Conservation (phyloP, 2,888 invertebrate species). For the Coelopa pilipes region DNA sequence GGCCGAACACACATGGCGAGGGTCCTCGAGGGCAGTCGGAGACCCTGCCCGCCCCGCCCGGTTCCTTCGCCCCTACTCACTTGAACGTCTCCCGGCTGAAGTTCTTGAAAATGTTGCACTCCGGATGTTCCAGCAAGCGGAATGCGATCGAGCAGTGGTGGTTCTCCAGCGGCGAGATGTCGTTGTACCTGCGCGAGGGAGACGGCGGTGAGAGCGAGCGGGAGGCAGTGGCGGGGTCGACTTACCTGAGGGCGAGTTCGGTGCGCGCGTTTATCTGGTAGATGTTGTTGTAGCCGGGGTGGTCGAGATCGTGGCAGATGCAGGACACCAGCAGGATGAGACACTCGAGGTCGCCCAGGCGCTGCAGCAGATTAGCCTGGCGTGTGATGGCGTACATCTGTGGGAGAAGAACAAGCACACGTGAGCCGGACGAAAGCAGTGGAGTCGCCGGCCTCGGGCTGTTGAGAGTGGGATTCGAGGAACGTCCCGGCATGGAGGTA, state of each 20-base stretch:
- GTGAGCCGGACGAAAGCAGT: too few species aligned
- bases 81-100: slow-evolving; percentile 73
- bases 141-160: slow-evolving; percentile 89
- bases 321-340: slow-evolving; percentile 81
- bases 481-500: too few species aligned
- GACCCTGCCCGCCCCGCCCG: too few species aligned
- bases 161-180: slow-evolving; percentile 86
- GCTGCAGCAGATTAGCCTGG: slow-evolving; percentile 76
- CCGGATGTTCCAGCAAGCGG: slow-evolving; percentile 80
- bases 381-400: slow-evolving; percentile 86
- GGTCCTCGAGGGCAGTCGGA: too few species aligned
- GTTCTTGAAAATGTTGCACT: slow-evolving; percentile 82
- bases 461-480: too few species aligned
- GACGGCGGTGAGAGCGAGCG: not conserved
- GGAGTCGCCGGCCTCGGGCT: too few species aligned
- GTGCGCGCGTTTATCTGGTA: slow-evolving; percentile 87
- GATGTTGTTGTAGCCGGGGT: slow-evolving; percentile 82
- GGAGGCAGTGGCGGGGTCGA: not conserved
- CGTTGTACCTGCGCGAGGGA: slow-evolving; percentile 72
- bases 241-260: slow-evolving; percentile 78
- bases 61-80: slow-evolving; percentile 54
- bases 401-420: slow-evolving; percentile 22
- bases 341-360: slow-evolving; percentile 80
- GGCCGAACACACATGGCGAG: too few species aligned
- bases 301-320: slow-evolving; percentile 84